Evolutionary conservation across 2,888 invertebrate species (phyloP).

Genomic region (Pandemis corylana): DNA sequence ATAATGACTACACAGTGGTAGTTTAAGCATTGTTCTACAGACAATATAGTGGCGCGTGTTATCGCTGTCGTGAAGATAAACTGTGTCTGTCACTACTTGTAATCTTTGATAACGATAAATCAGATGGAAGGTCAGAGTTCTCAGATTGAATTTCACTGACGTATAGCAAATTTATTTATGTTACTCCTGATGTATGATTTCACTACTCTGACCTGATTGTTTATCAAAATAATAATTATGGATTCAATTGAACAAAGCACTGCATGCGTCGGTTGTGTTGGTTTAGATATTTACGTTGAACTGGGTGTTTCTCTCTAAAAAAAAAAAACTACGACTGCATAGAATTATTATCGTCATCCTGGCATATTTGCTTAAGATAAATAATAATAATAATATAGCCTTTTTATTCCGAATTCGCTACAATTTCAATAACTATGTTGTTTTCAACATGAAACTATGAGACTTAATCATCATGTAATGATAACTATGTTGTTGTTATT

Average conservation of each 20-base stretch:
- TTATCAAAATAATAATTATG: conserved; percentile 4
- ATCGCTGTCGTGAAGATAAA: conserved; percentile 33
- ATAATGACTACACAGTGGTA: conserved; percentile 11
- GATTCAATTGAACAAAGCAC: conserved; percentile 3
- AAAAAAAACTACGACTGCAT: too few species aligned
- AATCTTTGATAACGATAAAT: conserved; percentile 40
- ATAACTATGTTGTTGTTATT: too few species aligned
- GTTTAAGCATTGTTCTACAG: neutral
- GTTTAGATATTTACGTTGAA: neutral
- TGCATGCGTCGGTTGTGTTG: neutral
- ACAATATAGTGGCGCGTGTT: conserved; percentile 21
- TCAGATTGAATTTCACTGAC: neutral
- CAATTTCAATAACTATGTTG: too few species aligned
- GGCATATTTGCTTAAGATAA: too few species aligned
- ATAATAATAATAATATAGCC: too few species aligned
- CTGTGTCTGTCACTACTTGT: conserved; percentile 15
- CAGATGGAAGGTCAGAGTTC: conserved; percentile 32
- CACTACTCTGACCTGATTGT: neutral
- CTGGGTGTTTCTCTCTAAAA: too few species aligned
- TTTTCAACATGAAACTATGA: too few species aligned
- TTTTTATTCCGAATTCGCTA: too few species aligned
- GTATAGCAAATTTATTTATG: neutral
- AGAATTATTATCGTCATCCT: neutral
- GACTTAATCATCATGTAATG: too few species aligned
- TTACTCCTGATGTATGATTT: neutral